A percentile compares a stretch with the other conserved stretches of the same genome.
Conservation (phyloP, 2,888 invertebrate genomes). For the Erpobdella octoculata region DNA sequence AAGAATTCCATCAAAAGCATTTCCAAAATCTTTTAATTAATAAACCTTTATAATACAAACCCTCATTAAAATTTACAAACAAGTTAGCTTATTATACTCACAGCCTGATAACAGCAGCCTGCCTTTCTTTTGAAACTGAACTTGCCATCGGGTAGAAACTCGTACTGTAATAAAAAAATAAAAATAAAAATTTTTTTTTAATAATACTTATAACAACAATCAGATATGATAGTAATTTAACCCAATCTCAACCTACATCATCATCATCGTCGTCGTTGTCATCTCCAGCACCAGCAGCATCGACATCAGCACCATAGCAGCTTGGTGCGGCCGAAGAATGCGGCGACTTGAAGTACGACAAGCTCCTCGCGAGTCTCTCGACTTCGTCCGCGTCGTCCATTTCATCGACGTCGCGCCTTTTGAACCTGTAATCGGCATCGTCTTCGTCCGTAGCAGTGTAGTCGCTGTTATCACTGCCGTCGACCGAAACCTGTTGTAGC, state of each 20-base stretch:
- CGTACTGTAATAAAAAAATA: neutral
- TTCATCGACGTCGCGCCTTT: neutral
- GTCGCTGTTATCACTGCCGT: neutral
- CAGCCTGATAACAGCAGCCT: constrained; percentile 82
- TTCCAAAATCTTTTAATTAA: no score
- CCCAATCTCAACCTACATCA: neutral
- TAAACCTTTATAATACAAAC: no score
- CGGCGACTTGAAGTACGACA: neutral
- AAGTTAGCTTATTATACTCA: constrained; percentile 50
- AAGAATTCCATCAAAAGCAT: no score
- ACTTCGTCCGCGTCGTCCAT: neutral
- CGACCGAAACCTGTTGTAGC: neutral
- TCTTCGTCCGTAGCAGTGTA: neutral
- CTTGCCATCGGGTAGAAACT: constrained; percentile 62
- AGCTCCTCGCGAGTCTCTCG: constrained; percentile 6
- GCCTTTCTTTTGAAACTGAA: constrained; percentile 83
- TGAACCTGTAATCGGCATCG: neutral
- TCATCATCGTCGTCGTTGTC: constrained; percentile 7
- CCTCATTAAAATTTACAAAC: neutral
- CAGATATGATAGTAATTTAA: no score
- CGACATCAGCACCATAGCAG: neutral
- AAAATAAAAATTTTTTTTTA: no score
- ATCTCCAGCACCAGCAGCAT: constrained; percentile 21
- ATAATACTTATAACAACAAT: no score
- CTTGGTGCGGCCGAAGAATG: neutral